phyloP scores from a whole-genome alignment of 2,888 invertebrate genomes.

The Thecophora atra region DNA sequence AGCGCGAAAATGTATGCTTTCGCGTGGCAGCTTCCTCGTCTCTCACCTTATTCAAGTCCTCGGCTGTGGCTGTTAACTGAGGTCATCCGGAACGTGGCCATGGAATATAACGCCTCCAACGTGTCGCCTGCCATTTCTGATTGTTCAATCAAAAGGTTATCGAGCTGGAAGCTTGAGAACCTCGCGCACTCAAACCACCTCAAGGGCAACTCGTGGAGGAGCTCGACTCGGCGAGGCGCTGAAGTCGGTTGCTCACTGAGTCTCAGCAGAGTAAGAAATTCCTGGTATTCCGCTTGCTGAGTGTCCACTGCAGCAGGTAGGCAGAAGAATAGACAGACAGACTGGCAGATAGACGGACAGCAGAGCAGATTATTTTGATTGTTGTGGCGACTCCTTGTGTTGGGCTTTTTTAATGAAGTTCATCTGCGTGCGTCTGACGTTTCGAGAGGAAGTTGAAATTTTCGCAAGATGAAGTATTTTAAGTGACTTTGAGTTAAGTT shows the following conservation, averaged over 20 bases:
- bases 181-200: constrained; percentile 18
- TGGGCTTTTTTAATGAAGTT: constrained; percentile 12
- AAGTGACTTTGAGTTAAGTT: constrained; percentile 27
- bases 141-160: constrained; percentile 33
- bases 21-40: no score
- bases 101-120: not conserved
- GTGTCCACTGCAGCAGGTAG: not conserved
- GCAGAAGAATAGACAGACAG: not conserved
- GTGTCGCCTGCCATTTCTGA: constrained; percentile 15
- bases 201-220: constrained; percentile 21
- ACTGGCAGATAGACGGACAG: constrained; percentile 2
- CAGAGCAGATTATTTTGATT: constrained; percentile 17
- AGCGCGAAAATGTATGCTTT: no score
- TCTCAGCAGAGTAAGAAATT: constrained; percentile 11
- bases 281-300: constrained; percentile 17
- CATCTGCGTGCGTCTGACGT: not conserved
- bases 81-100: not conserved
- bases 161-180: constrained; percentile 26
- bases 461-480: constrained; percentile 29
- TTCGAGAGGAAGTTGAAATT: constrained; percentile 9
- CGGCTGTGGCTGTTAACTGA: not conserved
- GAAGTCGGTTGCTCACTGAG: not conserved
- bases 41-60: not conserved
- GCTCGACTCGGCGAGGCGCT: not conserved
- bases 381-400: constrained; percentile 21